A percentile compares a stretch with the other conserved stretches of the same genome.
phyloP scores from a whole-genome alignment of 2,888 invertebrate species.

The Dascillus cervinus region DNA sequence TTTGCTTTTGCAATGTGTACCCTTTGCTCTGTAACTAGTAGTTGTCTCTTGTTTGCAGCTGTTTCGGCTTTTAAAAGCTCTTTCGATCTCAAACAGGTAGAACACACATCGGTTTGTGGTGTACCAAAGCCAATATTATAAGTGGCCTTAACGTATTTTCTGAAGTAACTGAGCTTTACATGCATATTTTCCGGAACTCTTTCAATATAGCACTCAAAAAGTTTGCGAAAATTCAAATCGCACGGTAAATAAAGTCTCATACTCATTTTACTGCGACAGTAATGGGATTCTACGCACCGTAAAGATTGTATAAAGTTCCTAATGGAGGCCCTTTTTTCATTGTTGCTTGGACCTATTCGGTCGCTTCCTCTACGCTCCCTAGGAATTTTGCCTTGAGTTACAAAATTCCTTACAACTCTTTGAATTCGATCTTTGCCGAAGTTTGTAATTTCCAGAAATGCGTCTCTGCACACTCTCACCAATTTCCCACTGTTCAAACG shows the following conservation, averaged over 20 bases:
- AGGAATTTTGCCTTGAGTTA: constrained; percentile 2
- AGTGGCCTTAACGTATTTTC: constrained; percentile 7
- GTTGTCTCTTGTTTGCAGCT: too few relatives aligned
- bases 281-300: constrained; percentile 6
- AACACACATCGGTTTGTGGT: constrained; percentile 2
- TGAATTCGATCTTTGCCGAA: constrained; percentile 6
- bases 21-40: too few relatives aligned
- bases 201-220: constrained; percentile 6
- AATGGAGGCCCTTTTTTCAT: constrained; percentile 2
- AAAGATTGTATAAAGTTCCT: constrained; percentile 6
- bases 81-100: constrained; percentile 3
- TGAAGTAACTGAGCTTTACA: constrained; percentile 9
- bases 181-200: not conserved
- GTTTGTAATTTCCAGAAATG: constrained; percentile 5
- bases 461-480: constrained; percentile 4
- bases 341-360: constrained; percentile 4
- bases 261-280: constrained; percentile 6
- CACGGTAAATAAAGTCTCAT: constrained; percentile 7
- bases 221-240: constrained; percentile 7
- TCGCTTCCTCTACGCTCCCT: constrained; percentile 4
- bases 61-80: too few relatives aligned
- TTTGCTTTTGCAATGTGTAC: too few relatives aligned
- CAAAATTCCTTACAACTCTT: constrained; percentile 8
- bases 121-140: constrained; percentile 9
- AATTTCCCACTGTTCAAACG: too few relatives aligned